Evolutionary conservation across 2,888 invertebrate genomes (phyloP), one percentile per base, ranked within the genome.

Genomic region (Leptinotarsa tumamoca): DNA sequence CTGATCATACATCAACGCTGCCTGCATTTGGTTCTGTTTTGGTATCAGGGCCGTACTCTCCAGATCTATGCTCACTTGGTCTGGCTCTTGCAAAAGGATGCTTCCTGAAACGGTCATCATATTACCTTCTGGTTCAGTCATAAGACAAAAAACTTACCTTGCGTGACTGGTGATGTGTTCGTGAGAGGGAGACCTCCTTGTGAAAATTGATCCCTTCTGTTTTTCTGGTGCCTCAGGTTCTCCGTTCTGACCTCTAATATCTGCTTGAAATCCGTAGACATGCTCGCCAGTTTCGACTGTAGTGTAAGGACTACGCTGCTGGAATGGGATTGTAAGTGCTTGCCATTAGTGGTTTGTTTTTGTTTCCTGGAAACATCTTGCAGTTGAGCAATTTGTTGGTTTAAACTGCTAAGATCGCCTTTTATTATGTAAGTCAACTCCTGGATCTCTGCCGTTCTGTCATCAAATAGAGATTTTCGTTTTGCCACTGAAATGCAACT

Each of bases 251-350:
- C 96, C 92, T 99, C 99, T 74, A 99, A 91, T 67, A 99, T 98
- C 90, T 95, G 96, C 89, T 99, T 98, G 88, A 99, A 99, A 86
- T 98, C 96, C 80, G 96, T 97, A 67, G 98, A 98, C 96, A 99
- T 98, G 79, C 94, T 94, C 51, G 98, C 99, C 82, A 99, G 90
- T 88, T 98, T 95, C 2, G 98, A 98, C 90, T 97, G 97, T 77
- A 97, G 89, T 5, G 97, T 95, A 77, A 98, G 92, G 13, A 98
- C 98, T 79, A 98, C 96, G 87, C 96, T 97, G 67, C 95, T 96
- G 74, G 96, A 96, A 91, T 97, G 96, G 80, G 96, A 95, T 82
- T 96, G 93, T 89, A 98, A 92, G 88, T 98, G 97, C 84, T 92
- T 92, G 51, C 94, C 93, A 83, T 90, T 91, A 5, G 89, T 89